Conservation (phyloP, 2,888 invertebrate genomes). For the Ryuthela nishihirai region DNA sequence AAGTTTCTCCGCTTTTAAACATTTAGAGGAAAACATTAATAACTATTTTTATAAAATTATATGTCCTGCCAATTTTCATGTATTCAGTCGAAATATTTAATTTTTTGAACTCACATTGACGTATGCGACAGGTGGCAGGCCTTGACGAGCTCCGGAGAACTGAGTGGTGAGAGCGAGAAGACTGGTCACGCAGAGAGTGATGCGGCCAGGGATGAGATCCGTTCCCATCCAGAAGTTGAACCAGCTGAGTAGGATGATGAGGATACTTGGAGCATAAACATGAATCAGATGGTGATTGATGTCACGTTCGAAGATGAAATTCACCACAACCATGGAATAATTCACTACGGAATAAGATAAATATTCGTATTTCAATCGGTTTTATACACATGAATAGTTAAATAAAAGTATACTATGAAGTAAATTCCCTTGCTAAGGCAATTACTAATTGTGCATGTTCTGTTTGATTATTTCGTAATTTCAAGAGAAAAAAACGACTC, state of each 20-base stretch:
- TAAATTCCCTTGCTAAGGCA: not conserved
- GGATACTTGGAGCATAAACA: conserved; percentile 75
- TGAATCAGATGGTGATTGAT: conserved; percentile 59
- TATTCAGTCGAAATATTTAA: not conserved
- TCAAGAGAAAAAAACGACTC: too few species aligned
- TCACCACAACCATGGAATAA: not conserved
- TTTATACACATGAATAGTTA: not conserved
- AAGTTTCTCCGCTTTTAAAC: too few species aligned
- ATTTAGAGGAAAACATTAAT: too few species aligned
- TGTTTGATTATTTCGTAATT: too few species aligned
- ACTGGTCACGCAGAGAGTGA: conserved; percentile 74
- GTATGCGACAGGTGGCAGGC: conserved; percentile 80
- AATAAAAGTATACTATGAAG: not conserved
- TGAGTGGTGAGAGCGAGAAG: conserved; percentile 79
- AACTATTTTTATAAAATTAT: too few species aligned
- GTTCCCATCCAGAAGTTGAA: conserved; percentile 82
- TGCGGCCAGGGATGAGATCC: conserved; percentile 77
- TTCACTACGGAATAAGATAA: too few species aligned
- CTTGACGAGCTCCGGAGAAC: conserved; percentile 75
- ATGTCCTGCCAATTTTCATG: too few species aligned
- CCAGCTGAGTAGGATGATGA: conserved; percentile 80
- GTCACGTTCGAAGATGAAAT: conserved; percentile 1
- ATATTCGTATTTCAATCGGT: not conserved
- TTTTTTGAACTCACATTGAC: conserved; percentile 63
- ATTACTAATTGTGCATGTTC: too few species aligned